Percentiles rank a stretch among this genome's conserved stretches.
These are phyloP conservation scores for Agonum fuliginosum DNA, from an alignment of 2,888 invertebrate species.

Conservation along the genomic window DNA sequence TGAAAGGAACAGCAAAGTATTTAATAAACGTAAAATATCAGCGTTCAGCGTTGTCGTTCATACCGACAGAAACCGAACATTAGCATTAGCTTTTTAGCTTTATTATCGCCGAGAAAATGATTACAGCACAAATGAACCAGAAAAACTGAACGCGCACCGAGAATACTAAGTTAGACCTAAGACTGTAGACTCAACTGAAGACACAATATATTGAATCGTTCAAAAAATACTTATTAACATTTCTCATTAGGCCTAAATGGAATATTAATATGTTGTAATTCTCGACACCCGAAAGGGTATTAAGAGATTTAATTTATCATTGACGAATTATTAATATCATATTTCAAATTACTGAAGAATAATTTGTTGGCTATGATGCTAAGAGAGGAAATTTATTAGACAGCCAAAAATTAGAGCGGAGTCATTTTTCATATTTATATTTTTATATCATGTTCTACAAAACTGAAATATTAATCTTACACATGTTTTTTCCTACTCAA, in stretches of 20 bases:
- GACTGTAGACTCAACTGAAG: background rate
- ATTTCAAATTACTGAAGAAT: background rate
- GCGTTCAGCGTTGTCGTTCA: background rate
- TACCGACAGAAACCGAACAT: constrained; percentile 20
- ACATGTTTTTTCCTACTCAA: too few relatives aligned
- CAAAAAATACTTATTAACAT: background rate
- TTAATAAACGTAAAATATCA: constrained; percentile 34
- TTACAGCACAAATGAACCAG: constrained; percentile 30
- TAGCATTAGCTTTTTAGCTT: too few relatives aligned
- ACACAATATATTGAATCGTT: background rate
- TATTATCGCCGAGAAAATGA: constrained; percentile 22
- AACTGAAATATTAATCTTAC: too few relatives aligned
- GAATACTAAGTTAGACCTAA: constrained; percentile 30
- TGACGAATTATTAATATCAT: background rate
- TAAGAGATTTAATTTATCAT: constrained; percentile 1
- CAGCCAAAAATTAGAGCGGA: background rate
- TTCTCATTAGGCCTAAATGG: constrained; percentile 18
- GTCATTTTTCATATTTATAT: background rate
- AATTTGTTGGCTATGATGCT: background rate
- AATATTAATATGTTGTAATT: background rate
- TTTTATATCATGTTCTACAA: too few relatives aligned
- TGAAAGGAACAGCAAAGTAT: constrained; percentile 27
- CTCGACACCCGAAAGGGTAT: too few relatives aligned
- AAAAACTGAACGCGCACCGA: constrained; percentile 16
- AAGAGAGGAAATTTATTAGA: background rate